phyloP scores from a whole-genome alignment of 1,140 invertebrate genomes.

The Teleogryllus occipitalis region DNA sequence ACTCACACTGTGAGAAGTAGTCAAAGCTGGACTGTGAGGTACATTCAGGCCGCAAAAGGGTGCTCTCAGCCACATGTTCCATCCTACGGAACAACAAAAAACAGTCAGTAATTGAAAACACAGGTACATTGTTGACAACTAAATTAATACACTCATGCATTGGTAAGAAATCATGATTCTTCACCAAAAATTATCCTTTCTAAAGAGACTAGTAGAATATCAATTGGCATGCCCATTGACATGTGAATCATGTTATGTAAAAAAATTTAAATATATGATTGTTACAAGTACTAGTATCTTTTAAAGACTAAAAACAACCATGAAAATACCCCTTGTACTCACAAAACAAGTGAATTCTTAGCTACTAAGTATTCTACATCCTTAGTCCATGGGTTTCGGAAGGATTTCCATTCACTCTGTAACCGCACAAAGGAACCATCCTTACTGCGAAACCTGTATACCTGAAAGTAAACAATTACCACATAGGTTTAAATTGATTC shows the following conservation, averaged over 20 bases:
- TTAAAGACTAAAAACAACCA: conserved; percentile 31
- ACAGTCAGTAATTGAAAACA: background rate
- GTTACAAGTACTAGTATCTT: background rate
- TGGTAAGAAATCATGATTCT: too few species aligned
- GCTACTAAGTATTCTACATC: conserved; percentile 82
- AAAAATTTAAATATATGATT: too few species aligned
- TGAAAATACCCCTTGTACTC: conserved; percentile 30
- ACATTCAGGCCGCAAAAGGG: conserved; percentile 38
- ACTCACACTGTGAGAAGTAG: conserved; percentile 49
- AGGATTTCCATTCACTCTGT: conserved; percentile 77
- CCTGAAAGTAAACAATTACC: conserved; percentile 30
- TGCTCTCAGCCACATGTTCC: conserved; percentile 45
- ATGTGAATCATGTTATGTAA: too few species aligned
- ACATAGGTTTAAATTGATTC: too few species aligned
- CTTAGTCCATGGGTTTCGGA: conserved; percentile 87
- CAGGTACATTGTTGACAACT: too few species aligned
- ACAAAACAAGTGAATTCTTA: conserved; percentile 68
- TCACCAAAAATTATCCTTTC: too few species aligned
- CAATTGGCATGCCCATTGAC: too few species aligned
- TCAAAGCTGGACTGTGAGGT: conserved; percentile 41
- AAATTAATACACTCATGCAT: too few species aligned
- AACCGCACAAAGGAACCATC: conserved; percentile 62
- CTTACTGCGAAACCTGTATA: conserved; percentile 73
- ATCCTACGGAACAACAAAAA: conserved; percentile 35
- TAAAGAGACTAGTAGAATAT: too few species aligned